Base-by-base conservation (phyloP, 2,888 invertebrate genomes). In the Rhorus exstirpatorius region DNA sequence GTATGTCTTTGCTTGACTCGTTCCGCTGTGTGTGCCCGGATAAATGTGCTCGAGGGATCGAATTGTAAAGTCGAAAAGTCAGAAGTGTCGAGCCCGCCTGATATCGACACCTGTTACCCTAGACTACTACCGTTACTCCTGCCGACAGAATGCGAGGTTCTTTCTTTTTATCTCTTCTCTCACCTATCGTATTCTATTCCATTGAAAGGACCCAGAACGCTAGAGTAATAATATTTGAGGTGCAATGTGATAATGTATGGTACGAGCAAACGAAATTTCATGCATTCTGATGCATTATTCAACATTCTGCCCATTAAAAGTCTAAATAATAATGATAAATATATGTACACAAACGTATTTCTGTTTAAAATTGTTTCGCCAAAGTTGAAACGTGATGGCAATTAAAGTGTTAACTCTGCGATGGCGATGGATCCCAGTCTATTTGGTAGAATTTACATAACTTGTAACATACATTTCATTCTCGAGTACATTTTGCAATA, bases 41-140 rank as follows among this genome's bases (percentile, higher is more conserved):
- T 26, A 55, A 60, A 44, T 46, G 38, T 46, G n/a, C 65, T 55
- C 38, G 61, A 51, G 79, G 63, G 65, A 68, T 70, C 41, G 79
- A 55, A 71, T 71, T 71, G 79, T 74, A 79, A 72, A 67, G 67
- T 79, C n/a, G 58, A 51, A 53, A 49, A 55, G 71, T 71, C 55
- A 63, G 60, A 74, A 74, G 55, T 67, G 68, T 83, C 55, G 71
- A 70, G 55, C 67, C 17, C 58, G 49, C 38, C 72, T 67, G 77
- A 81, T 82, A 79, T 82, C 65, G 81, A 84, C 79, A 81, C 84
- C 72, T 70, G 76, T 72, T 79, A 70, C 74, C 53, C 35, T 46
- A n/a, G 46, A 21, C 24, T 68, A 26, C 38, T 51, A 24, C 7
- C 21, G 26, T 51, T 41, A 14, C 44, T 63, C 24, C 10, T 12